These are phyloP conservation scores for Nyctalus aviator DNA, from an alignment of 2,797 vertebrate species.

Conservation along the genomic window DNA sequence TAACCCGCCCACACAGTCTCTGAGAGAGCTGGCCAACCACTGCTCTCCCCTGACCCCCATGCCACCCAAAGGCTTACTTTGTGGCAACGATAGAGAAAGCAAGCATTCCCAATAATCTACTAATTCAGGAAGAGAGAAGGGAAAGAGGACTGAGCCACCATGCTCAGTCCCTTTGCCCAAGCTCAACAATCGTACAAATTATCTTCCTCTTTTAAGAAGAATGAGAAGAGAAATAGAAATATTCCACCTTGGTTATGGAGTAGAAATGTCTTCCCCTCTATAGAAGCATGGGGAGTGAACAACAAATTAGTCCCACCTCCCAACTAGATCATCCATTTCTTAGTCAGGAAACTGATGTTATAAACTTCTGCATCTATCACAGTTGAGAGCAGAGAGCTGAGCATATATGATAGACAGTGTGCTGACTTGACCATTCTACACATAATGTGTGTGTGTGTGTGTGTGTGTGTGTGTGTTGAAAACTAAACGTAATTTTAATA, in stretches of 20 bases:
- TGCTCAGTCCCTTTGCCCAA: not conserved
- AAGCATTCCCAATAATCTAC: not conserved
- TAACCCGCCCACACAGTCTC: not conserved
- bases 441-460: not conserved
- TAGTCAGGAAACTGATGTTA: not conserved
- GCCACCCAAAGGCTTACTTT: not conserved
- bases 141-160: not conserved
- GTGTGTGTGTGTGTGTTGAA: not conserved
- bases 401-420: not conserved
- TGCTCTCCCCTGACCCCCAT: not conserved
- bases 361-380: slow-evolving; percentile 23
- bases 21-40: not conserved
- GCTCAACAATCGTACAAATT: not conserved
- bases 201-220: slow-evolving; percentile 6
- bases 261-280: not conserved
- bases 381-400: not conserved
- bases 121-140: not conserved
- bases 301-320: slow-evolving; percentile 6
- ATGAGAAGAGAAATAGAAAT: slow-evolving; percentile 8
- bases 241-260: not conserved
- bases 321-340: not conserved
- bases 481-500: slow-evolving; percentile 57
- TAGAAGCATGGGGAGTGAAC: not conserved
- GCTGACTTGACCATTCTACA: not conserved
- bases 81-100: not conserved